These are phyloP conservation scores for Enhydra lutris DNA, from an alignment of 2,113 vertebrate genomes.

Conservation along the genomic window DNA sequence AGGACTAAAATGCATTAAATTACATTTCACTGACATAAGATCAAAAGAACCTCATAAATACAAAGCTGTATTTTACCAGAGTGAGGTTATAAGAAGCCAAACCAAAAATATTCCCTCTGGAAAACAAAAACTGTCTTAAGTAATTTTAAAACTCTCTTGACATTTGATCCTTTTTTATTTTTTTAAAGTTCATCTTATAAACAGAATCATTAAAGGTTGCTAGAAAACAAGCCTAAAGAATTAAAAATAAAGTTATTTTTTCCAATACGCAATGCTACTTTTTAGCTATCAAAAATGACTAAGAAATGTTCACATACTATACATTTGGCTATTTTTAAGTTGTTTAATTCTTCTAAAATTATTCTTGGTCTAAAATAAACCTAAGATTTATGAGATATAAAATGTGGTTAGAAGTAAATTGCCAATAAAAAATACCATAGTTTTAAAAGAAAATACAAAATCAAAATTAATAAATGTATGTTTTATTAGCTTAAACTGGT, in stretches of 20 bases:
- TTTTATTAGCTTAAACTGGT: conserved; percentile 16
- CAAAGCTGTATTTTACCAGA: conserved; percentile 13
- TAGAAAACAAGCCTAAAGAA: conserved; percentile 35
- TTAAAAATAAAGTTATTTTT: conserved; percentile 25
- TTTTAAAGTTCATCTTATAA: conserved; percentile 36
- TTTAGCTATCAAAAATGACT: background rate
- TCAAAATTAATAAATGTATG: conserved; percentile 27
- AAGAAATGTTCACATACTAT: conserved; percentile 29
- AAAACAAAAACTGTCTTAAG: conserved; percentile 47
- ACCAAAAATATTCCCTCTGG: conserved; percentile 13
- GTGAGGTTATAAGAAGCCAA: conserved; percentile 28
- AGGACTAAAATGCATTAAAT: conserved; percentile 43
- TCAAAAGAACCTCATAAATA: conserved; percentile 56
- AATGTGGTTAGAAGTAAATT: conserved; percentile 19
- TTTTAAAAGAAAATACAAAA: conserved; percentile 40
- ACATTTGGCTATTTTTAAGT: conserved; percentile 6
- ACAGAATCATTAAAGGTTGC: conserved; percentile 62
- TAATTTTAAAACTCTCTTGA: conserved; percentile 65
- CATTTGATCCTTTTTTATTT: conserved; percentile 18
- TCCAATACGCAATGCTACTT: conserved; percentile 30
- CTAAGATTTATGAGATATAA: background rate
- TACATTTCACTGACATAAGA: conserved; percentile 54
- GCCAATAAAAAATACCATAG: background rate
- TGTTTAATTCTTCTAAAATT: conserved; percentile 29
- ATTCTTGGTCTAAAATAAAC: conserved; percentile 41